A percentile compares a stretch with the other conserved stretches of the same genome.
phyloP scores from a whole-genome alignment of 2,797 vertebrate genomes.

The Acipenser transmontanus region DNA sequence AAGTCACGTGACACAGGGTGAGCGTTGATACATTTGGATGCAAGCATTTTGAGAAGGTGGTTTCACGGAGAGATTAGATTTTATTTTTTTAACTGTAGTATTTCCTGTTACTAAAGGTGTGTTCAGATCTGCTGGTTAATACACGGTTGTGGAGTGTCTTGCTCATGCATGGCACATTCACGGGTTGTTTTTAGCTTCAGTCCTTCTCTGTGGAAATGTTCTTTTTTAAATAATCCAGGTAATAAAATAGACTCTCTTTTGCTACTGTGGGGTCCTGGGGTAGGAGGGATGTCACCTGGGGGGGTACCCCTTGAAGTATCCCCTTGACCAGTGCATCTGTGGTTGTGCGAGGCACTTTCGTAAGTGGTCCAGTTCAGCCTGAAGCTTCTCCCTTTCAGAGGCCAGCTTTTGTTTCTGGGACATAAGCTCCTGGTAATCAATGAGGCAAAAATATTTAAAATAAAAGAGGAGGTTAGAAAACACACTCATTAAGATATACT shows the following conservation, averaged over 20 bases:
- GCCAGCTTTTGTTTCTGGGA: constrained; percentile 92
- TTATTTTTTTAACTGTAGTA: not conserved
- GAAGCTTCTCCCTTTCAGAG: constrained; percentile 77
- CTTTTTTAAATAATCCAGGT: constrained; percentile 57
- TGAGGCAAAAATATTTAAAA: not conserved
- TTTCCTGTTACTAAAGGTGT: not conserved
- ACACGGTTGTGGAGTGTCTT: constrained; percentile 10
- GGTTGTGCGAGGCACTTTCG: constrained; percentile 87
- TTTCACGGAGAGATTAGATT: too few species aligned
- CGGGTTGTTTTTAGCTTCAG: constrained; percentile 30
- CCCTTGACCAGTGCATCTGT: constrained; percentile 76
- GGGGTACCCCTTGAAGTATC: constrained; percentile 75
- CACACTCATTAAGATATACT: not conserved
- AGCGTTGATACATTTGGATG: not conserved
- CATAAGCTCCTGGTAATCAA: constrained; percentile 73
- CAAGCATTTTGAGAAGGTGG: too few species aligned
- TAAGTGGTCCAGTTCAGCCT: constrained; percentile 89
- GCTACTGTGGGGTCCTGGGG: constrained; percentile 64
- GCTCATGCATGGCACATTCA: constrained; percentile 61
- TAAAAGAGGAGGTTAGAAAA: not conserved
- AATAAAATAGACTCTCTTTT: constrained; percentile 80
- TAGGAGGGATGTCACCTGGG: constrained; percentile 74
- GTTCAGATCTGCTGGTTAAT: constrained; percentile 42
- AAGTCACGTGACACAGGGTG: constrained; percentile 3
- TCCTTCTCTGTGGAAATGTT: constrained; percentile 57